Evolutionary conservation across 1,140 invertebrate species (phyloP).

Genomic region (Cheumatopsyche charites): DNA sequence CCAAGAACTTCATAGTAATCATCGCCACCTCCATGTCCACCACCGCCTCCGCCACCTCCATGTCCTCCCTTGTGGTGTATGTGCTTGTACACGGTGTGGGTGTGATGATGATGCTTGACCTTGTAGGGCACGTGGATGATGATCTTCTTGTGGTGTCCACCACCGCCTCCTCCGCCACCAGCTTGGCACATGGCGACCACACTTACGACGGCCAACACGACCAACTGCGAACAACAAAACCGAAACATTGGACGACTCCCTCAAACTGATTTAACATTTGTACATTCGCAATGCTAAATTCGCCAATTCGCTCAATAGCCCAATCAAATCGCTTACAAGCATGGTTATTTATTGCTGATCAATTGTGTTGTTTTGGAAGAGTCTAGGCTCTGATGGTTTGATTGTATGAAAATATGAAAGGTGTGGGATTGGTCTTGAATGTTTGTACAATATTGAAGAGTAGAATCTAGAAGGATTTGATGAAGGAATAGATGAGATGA

Average conservation of each 20-base stretch:
- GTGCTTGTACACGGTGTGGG: conserved; percentile 66
- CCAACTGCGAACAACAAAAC: conserved; percentile 52
- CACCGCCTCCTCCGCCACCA: conserved; percentile 52
- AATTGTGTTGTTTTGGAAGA: too few relatives aligned
- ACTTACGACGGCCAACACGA: conserved; percentile 50
- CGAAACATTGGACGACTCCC: background rate
- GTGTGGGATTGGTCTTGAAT: too few relatives aligned
- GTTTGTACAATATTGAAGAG: too few relatives aligned
- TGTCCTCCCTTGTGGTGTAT: conserved; percentile 60
- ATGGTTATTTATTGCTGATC: too few relatives aligned
- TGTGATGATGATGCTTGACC: conserved; percentile 66
- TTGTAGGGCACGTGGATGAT: conserved; percentile 67
- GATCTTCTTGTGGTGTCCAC: conserved; percentile 63
- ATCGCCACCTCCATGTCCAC: conserved; percentile 50
- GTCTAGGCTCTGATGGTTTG: too few relatives aligned
- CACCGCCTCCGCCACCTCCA: conserved; percentile 55
- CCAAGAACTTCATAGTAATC: conserved; percentile 59
- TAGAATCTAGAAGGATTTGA: too few relatives aligned
- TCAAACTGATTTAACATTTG: background rate
- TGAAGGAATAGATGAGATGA: too few relatives aligned
- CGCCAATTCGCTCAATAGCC: background rate
- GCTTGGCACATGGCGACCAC: conserved; percentile 46
- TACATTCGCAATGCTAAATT: conserved; percentile 7
- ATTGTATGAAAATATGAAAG: too few relatives aligned
- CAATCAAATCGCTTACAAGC: too few relatives aligned